Evolutionary conservation across 92 coral and sea anemone genomes (phyloP).

Genomic region (Zoanthus gigantus): DNA sequence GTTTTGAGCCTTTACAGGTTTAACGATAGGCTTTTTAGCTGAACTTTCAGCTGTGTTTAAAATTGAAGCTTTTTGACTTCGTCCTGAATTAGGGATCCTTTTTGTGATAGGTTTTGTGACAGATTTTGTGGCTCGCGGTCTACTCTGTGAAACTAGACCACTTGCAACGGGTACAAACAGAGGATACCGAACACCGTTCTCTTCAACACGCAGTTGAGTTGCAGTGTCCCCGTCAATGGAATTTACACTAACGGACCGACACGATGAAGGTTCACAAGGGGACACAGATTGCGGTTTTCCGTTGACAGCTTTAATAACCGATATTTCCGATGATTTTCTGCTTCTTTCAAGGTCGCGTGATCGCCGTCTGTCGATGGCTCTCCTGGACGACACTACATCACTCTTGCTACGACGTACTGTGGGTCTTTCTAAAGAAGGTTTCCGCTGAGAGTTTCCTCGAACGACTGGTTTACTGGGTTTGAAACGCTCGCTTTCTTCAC

Average conservation of each 20-base stretch:
- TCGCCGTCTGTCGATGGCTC: constrained; percentile 71
- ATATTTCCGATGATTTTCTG: constrained; percentile 69
- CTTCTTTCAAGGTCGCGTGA: constrained; percentile 65
- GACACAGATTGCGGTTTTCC: constrained; percentile 48
- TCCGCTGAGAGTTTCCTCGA: constrained; percentile 52
- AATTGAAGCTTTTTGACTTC: constrained; percentile 14
- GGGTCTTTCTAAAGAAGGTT: constrained; percentile 52
- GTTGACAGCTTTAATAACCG: constrained; percentile 30
- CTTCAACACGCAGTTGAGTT: constrained; percentile 51
- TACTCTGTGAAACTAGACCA: constrained; percentile 56
- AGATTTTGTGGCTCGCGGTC: constrained; percentile 73
- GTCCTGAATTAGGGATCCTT: constrained; percentile 30
- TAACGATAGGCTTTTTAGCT: constrained; percentile 6
- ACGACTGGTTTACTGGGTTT: constrained; percentile 65
- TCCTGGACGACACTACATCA: constrained; percentile 80
- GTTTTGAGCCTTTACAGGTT: constrained; percentile 46
- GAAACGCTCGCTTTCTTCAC: constrained; percentile 53
- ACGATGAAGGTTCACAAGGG: constrained; percentile 35
- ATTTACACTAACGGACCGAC: constrained; percentile 52
- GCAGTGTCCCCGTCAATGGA: constrained; percentile 18
- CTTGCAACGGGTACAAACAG: constrained; percentile 78
- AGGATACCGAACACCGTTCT: constrained; percentile 80
- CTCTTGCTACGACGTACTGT: constrained; percentile 80
- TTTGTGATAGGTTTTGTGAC: constrained; percentile 61
- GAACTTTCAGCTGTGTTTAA: constrained; percentile 9